Conservation (phyloP, 2,888 invertebrate genomes). For the Catocala fraxini region DNA sequence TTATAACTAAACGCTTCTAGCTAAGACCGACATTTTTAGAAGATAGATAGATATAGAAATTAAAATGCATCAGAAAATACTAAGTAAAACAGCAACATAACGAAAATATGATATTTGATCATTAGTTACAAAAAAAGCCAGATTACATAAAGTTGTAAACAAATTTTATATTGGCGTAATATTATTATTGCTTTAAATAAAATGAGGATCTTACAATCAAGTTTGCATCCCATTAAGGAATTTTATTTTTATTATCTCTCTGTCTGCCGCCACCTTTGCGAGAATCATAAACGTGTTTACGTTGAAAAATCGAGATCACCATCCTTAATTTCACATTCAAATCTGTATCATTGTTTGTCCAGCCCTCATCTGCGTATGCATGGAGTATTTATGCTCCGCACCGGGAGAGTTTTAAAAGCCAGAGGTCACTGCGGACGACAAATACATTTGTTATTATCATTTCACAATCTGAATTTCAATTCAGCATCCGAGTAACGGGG, state of each 20-base stretch:
- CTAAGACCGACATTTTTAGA: slow-evolving; percentile 34
- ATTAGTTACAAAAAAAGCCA: slow-evolving; percentile 9
- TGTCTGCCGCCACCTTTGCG: slow-evolving; percentile 48
- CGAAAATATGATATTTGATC: slow-evolving; percentile 13
- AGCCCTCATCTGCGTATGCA: slow-evolving; percentile 79
- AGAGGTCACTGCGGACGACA: slow-evolving; percentile 79
- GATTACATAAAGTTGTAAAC: slow-evolving; percentile 16
- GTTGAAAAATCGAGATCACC: slow-evolving; percentile 75
- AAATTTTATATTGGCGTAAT: slow-evolving; percentile 10
- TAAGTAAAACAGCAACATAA: too few relatives aligned
- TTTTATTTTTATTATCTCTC: slow-evolving; percentile 35
- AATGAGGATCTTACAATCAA: slow-evolving; percentile 23
- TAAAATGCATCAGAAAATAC: background rate
- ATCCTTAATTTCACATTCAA: slow-evolving; percentile 79
- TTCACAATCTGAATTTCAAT: slow-evolving; percentile 83
- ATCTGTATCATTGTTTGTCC: slow-evolving; percentile 80
- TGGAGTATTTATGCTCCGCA: slow-evolving; percentile 70
- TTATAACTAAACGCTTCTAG: slow-evolving; percentile 16
- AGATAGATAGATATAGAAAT: too few relatives aligned
- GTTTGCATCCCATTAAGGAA: slow-evolving; percentile 21
- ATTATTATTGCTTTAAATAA: slow-evolving; percentile 21
- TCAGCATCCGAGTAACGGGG: slow-evolving; percentile 80
- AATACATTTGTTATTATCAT: slow-evolving; percentile 81
- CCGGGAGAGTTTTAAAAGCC: slow-evolving; percentile 65
- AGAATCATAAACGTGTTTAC: slow-evolving; percentile 67